Conservation (phyloP, 30 jellyfish, hydroid and myxozoan genomes). For the Turritopsis rubra region DNA sequence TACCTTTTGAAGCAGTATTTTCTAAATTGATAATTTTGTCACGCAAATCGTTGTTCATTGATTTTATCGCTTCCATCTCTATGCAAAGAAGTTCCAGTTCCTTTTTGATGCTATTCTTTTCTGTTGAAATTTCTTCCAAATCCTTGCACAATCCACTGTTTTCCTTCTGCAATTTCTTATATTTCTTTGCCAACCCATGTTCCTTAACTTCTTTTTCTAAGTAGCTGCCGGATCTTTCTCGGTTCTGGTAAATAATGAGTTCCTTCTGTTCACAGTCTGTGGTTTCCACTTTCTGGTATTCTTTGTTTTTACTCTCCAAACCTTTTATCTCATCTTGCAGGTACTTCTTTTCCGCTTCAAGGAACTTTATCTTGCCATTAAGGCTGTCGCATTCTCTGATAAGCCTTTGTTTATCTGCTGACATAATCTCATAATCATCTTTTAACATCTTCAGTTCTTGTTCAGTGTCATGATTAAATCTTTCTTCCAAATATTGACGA, state of each 20-base stretch:
- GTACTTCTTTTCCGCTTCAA: constrained; percentile 1
- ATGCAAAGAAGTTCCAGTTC: constrained; percentile 4
- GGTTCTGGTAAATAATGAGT: not conserved
- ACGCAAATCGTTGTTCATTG: not conserved
- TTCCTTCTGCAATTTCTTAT: not conserved
- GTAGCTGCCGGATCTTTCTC: constrained; percentile 1
- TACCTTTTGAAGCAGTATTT: not conserved
- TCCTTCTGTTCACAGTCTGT: not conserved
- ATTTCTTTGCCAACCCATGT: constrained; percentile 11
- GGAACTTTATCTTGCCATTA: not conserved
- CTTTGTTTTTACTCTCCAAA: not conserved
- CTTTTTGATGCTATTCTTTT: not conserved
- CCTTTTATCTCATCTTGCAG: not conserved
- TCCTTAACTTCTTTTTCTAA: constrained; percentile 13
- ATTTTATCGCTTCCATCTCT: constrained; percentile 5
- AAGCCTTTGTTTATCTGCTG: not conserved
- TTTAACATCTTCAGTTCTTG: not conserved
- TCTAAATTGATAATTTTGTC: constrained; percentile 7
- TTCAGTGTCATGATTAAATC: not conserved
- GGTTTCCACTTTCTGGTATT: not conserved
- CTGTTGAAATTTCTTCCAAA: not conserved
- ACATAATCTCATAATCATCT: constrained; percentile 10
- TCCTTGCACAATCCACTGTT: not conserved
- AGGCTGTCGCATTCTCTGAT: constrained; percentile 4
- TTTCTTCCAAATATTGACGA: too few species aligned